These are phyloP conservation scores for Diarsia dahlii DNA, from an alignment of 2,888 invertebrate genomes.

Conservation along the genomic window DNA sequence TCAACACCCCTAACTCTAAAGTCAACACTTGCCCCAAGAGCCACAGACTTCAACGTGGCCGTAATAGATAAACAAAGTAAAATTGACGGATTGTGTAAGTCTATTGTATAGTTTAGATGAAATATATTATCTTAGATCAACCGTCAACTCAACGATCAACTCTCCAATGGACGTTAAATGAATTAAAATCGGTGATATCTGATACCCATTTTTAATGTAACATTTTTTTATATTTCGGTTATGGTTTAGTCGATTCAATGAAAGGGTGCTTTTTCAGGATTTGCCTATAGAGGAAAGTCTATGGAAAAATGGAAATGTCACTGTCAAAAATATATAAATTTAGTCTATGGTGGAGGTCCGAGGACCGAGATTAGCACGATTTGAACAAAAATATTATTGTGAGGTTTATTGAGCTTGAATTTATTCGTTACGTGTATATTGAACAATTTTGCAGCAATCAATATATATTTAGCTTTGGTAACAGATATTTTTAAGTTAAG, in stretches of 20 bases:
- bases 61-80: slow-evolving; percentile 5
- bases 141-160: too few relatives aligned
- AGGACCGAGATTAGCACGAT: slow-evolving; percentile 13
- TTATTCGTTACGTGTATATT: not conserved
- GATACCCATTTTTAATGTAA: too few relatives aligned
- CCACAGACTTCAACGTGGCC: slow-evolving; percentile 34
- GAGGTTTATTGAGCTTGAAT: slow-evolving; percentile 21
- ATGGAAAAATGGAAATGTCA: not conserved
- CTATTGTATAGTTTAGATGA: not conserved
- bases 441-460: not conserved
- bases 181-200: too few relatives aligned
- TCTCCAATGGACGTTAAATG: not conserved
- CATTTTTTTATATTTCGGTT: not conserved
- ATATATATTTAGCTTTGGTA: not conserved
- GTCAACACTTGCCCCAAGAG: not conserved
- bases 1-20: not conserved
- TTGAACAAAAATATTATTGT: slow-evolving; percentile 62
- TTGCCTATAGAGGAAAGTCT: not conserved
- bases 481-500: slow-evolving; percentile 21
- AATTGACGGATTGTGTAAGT: not conserved
- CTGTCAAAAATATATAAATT: slow-evolving; percentile 23
- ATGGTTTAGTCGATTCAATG: not conserved
- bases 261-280: not conserved
- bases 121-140: not conserved
- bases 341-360: slow-evolving; percentile 32